Percentiles rank a stretch among this genome's conserved stretches.
These are phyloP conservation scores for Castor canadensis DNA, from an alignment of 2,113 vertebrate species.

Conservation along the genomic window DNA sequence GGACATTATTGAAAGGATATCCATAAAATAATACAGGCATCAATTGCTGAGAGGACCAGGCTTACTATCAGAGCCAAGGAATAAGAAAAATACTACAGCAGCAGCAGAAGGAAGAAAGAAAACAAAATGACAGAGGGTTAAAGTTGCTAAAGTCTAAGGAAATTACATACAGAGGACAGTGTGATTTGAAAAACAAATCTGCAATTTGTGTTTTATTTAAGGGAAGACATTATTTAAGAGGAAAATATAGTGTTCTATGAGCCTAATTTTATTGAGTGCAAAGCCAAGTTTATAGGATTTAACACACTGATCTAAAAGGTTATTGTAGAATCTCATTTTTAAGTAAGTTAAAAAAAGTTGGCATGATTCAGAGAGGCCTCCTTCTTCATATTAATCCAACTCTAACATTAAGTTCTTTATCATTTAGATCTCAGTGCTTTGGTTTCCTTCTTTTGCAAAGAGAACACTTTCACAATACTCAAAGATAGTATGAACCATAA, in stretches of 20 bases:
- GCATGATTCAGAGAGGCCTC: not conserved
- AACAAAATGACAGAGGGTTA: conserved; percentile 61
- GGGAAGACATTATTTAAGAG: not conserved
- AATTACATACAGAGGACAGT: conserved; percentile 7
- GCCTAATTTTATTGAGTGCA: not conserved
- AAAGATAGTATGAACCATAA: conserved; percentile 21
- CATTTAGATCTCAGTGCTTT: not conserved
- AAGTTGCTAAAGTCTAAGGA: conserved; percentile 41
- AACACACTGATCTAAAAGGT: conserved; percentile 16
- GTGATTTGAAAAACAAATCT: conserved; percentile 31
- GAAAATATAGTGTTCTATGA: not conserved
- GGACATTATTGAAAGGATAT: conserved; percentile 92
- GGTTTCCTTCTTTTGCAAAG: conserved; percentile 3
- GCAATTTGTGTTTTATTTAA: not conserved
- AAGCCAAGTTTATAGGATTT: not conserved
- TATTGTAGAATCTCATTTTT: not conserved
- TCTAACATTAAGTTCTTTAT: not conserved
- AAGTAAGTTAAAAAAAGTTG: conserved; percentile 23
- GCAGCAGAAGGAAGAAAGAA: conserved; percentile 55
- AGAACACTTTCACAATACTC: conserved; percentile 15
- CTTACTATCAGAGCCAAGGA: conserved; percentile 91
- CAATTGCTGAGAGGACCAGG: conserved; percentile 93
- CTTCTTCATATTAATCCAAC: conserved; percentile 38
- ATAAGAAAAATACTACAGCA: conserved; percentile 91
- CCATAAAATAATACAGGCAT: conserved; percentile 98